Evolutionary conservation across 1,140 invertebrate species (phyloP), one percentile per base, ranked within the genome.

Genomic region (Rhynchophorus ferrugineus): DNA sequence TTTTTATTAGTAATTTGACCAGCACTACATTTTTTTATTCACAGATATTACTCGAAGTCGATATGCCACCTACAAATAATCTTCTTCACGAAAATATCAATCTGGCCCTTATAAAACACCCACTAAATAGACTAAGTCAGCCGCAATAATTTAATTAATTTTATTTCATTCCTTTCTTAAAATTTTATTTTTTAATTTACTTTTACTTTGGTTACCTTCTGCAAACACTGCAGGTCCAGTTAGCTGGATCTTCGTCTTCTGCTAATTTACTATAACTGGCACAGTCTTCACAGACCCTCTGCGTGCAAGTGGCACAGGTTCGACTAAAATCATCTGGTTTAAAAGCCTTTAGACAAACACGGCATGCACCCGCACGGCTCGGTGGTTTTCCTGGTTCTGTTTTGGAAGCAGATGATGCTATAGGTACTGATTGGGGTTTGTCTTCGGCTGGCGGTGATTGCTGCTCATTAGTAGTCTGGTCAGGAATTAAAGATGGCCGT

Each of bases 271-370:
- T 90, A 70, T 92, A 93, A 29, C 87, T 90, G 39, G 87, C 87
- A 64, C 90, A 93, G 71, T 93, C 90, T 69, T 93, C 90, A 69
- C 90, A 93, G 33, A 93, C 88, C 59, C 87, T 82, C 62, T 90
- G 85, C 62, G 87, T 82, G 71, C 90, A 93, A 69, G 90, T 88
- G 63, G 81, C 83, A 72, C 90, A 93, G 16, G 82, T 85, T 59
- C 85, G 81, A 64, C 82, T 87, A 62, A 85, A 84, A 66, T 91
- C 89, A 41, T 89, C 85, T 0, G 85, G 83, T 63, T 89, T 87
- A 66, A 92, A 84, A 34, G 84, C 85, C 71, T 91, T 91, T 33
- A 90, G 75, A 63, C 89, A 92, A 2, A 91, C 87, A 44, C 89
- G 77, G 66, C 89, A 92, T 3, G 86, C 82, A 2, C 85, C 85